Evolutionary conservation across 2,113 vertebrate genomes (phyloP).

Genomic region (Psittacara wagleri): DNA sequence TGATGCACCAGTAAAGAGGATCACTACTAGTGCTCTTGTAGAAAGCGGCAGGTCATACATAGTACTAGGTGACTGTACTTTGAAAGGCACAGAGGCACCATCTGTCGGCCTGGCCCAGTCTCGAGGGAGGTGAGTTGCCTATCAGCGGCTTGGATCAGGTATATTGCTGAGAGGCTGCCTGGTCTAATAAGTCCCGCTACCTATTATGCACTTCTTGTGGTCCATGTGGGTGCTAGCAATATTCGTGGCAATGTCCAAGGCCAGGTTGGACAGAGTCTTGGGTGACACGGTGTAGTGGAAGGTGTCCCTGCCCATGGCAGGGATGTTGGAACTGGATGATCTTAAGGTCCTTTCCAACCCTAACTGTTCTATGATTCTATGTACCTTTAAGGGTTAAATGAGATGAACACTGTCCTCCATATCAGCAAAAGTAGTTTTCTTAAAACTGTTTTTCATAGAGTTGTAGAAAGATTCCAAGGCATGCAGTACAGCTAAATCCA

Average conservation of each 20-base stretch:
- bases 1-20: not conserved
- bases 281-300: not conserved
- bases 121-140: not conserved
- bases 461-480: not conserved
- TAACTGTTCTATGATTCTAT: not conserved
- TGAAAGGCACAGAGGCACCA: not conserved
- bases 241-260: not conserved
- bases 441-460: not conserved
- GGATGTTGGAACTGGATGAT: not conserved
- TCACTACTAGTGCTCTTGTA: not conserved
- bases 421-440: not conserved
- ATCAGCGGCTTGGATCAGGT: not conserved
- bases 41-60: not conserved
- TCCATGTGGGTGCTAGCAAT: not conserved
- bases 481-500: not conserved
- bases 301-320: not conserved
- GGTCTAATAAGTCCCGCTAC: not conserved
- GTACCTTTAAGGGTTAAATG: not conserved
- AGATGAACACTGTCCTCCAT: not conserved
- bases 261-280: not conserved
- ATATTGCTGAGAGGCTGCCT: not conserved
- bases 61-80: not conserved
- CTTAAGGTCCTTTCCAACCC: not conserved
- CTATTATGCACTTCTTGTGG: not conserved
- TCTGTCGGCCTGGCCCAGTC: not conserved